These are phyloP conservation scores for Mythimna loreyi DNA, from an alignment of 2,888 invertebrate species.

Conservation along the genomic window DNA sequence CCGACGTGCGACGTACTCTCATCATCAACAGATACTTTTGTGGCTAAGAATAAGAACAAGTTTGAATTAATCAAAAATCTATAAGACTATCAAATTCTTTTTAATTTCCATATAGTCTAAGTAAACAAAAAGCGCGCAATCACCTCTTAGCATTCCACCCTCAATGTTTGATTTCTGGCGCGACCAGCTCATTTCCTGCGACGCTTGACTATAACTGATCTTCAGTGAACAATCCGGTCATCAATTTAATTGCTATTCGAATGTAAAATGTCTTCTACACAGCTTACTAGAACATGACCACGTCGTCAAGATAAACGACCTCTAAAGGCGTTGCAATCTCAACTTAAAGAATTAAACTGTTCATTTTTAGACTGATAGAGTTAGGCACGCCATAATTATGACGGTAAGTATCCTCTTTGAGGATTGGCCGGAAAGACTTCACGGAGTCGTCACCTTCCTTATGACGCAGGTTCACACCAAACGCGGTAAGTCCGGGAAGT, in stretches of 20 bases:
- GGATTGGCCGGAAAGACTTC: too few species aligned
- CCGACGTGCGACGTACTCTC: background rate
- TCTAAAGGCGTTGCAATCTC: too few species aligned
- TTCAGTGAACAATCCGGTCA: background rate
- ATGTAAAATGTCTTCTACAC: too few species aligned
- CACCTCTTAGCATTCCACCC: conserved; percentile 5
- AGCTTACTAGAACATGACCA: too few species aligned
- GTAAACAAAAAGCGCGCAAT: background rate
- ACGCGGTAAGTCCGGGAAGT: too few species aligned
- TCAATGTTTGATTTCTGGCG: conserved; percentile 6
- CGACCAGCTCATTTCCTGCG: conserved; percentile 13
- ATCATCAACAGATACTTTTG: background rate
- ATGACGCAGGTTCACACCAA: too few species aligned
- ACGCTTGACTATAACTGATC: conserved; percentile 11
- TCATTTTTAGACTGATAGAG: too few species aligned
- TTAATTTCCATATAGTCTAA: background rate
- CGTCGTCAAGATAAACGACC: too few species aligned
- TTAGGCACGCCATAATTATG: too few species aligned
- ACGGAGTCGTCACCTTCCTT: too few species aligned
- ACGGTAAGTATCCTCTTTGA: too few species aligned
- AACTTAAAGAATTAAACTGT: too few species aligned
- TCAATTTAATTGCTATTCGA: background rate
- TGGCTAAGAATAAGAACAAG: background rate
- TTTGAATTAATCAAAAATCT: background rate
- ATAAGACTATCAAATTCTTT: background rate